phyloP scores from a whole-genome alignment of 2,113 vertebrate genomes.

The Eurystomus gularis region DNA sequence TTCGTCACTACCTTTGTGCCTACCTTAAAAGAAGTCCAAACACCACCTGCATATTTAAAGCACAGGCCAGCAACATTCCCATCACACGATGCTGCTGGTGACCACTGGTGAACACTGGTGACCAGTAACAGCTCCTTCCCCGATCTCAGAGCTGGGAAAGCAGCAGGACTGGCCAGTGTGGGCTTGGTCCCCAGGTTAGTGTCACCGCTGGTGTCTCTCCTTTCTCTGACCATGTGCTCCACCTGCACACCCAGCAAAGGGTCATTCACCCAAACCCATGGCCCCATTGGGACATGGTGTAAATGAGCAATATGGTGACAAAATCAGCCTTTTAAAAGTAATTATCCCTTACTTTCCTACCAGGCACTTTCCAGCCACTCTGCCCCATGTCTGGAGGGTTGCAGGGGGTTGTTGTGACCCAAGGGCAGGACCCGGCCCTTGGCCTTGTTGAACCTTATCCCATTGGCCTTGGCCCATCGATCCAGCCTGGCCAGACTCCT shows the following conservation, averaged over 20 bases:
- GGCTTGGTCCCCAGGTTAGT: neutral
- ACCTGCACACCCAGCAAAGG: neutral
- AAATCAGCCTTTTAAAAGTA: neutral
- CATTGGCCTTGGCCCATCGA: neutral
- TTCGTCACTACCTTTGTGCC: neutral
- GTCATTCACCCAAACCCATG: rapidly evolving
- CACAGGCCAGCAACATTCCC: neutral
- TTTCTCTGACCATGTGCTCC: neutral
- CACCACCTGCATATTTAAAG: neutral
- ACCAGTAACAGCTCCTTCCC: neutral
- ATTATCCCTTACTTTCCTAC: too few species aligned
- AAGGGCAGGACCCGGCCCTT: too few species aligned
- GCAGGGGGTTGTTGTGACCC: too few species aligned
- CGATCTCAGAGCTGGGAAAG: neutral
- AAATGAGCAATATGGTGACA: neutral
- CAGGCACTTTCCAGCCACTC: too few species aligned
- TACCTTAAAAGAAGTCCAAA: neutral
- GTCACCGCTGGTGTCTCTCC: neutral
- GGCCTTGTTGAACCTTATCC: too few species aligned
- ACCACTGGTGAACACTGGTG: neutral
- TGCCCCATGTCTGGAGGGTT: too few species aligned
- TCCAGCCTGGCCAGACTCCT: neutral
- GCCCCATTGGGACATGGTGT: rapidly evolving
- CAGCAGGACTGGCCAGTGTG: neutral
- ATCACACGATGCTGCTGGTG: neutral